phyloP scores from a whole-genome alignment of 1,140 invertebrate genomes.

The Melipona quadrifasciata region DNA sequence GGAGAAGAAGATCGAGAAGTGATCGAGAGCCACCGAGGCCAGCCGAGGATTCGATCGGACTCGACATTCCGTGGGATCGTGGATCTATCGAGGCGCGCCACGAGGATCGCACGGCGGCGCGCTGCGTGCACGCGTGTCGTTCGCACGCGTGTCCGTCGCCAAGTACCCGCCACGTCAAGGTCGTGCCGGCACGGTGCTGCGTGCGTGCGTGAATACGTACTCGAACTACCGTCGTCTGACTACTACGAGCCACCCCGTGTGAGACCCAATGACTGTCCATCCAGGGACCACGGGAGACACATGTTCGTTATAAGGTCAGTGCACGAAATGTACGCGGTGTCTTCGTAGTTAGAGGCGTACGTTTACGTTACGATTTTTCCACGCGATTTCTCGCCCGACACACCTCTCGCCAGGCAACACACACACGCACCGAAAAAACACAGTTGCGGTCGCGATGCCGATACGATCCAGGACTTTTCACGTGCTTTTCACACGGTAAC shows the following conservation, averaged over 20 bases:
- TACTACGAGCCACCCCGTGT: constrained; percentile 67
- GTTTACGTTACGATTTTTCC: background rate
- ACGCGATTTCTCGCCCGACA: constrained; percentile 6
- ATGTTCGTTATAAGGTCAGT: constrained; percentile 81
- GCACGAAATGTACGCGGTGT: constrained; percentile 47
- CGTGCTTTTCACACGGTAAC: constrained; percentile 26
- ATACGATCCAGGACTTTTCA: constrained; percentile 13
- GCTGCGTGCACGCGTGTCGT: constrained; percentile 60
- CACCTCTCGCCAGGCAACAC: background rate
- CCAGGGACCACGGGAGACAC: constrained; percentile 80
- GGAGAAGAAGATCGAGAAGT: background rate
- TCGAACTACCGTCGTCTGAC: constrained; percentile 60
- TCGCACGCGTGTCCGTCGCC: constrained; percentile 58
- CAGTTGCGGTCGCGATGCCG: constrained; percentile 9
- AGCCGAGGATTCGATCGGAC: constrained; percentile 30
- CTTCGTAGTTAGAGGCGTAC: constrained; percentile 5
- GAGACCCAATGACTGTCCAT: constrained; percentile 80
- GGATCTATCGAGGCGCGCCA: constrained; percentile 49
- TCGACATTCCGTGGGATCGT: constrained; percentile 10
- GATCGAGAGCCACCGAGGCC: constrained; percentile 5
- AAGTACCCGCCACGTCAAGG: constrained; percentile 45
- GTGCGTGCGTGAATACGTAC: constrained; percentile 53
- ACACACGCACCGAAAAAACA: background rate
- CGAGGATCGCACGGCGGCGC: constrained; percentile 61
- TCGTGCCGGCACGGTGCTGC: constrained; percentile 52